phyloP scores from a whole-genome alignment of 2,888 invertebrate species.

The Lithodes maja region DNA sequence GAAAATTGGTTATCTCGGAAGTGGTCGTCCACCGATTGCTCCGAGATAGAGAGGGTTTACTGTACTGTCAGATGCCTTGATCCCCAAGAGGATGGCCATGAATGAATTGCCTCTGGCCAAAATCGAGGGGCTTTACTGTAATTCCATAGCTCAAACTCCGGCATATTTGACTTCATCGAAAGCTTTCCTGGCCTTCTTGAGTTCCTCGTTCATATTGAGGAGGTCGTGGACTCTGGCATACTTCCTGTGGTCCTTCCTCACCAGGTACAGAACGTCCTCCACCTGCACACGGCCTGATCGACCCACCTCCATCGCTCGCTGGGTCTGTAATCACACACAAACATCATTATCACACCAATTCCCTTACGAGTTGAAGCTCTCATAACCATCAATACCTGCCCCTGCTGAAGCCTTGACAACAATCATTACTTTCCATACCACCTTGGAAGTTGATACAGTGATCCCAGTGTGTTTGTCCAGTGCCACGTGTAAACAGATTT shows the following conservation, averaged over 20 bases:
- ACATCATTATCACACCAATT: no score
- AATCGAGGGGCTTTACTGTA: no score
- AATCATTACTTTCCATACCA: no score
- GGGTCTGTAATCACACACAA: conserved; percentile 74
- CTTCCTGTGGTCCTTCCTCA: conserved; percentile 96
- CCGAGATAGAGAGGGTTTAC: no score
- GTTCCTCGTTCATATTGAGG: conserved; percentile 98
- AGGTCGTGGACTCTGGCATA: conserved; percentile 98
- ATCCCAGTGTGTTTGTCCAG: no score
- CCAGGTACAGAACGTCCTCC: conserved; percentile 97
- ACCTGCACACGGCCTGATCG: conserved; percentile 97
- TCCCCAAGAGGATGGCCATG: not conserved
- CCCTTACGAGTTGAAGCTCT: no score
- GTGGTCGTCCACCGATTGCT: no score
- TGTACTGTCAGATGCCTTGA: not conserved
- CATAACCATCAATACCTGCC: no score
- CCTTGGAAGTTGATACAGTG: no score
- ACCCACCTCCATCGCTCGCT: conserved; percentile 95
- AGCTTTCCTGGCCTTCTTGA: conserved; percentile 98
- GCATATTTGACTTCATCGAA: conserved; percentile 99
- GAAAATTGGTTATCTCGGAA: no score
- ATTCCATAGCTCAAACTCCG: conserved; percentile 78
- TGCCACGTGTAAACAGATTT: no score
- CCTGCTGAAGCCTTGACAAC: no score
- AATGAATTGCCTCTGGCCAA: not conserved